Evolutionary conservation across 2,888 invertebrate genomes (phyloP).

Genomic region (Lomographa bimaculata): DNA sequence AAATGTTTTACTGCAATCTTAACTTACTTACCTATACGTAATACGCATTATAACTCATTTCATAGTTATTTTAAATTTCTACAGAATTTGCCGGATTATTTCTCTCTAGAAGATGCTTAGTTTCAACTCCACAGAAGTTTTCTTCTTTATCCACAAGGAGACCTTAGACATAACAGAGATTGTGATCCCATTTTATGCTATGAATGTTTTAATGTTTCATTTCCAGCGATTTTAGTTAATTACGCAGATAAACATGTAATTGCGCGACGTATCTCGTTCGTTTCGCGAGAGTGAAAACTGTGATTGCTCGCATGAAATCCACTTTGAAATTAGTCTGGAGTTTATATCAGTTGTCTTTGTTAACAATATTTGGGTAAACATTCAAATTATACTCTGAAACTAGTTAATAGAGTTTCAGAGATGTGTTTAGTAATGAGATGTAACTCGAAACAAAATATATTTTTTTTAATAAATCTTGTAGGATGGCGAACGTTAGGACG

Average conservation of each 20-base stretch:
- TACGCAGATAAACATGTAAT: conserved; percentile 45
- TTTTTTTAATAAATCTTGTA: no score
- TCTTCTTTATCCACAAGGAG: no score
- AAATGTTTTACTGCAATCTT: no score
- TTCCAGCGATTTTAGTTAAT: conserved; percentile 48
- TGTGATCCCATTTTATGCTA: conserved; percentile 19
- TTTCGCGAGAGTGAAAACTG: conserved; percentile 52
- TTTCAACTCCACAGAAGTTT: no score
- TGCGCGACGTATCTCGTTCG: conserved; percentile 40
- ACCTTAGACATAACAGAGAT: no score
- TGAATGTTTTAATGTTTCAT: conserved; percentile 35
- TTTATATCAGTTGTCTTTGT: conserved; percentile 38
- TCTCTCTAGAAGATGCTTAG: no score
- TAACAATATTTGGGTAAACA: conserved; percentile 23
- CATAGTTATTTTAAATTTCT: no score
- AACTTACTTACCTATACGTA: no score
- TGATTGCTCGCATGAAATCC: conserved; percentile 46
- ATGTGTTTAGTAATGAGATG: conserved; percentile 16
- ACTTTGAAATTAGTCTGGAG: conserved; percentile 48
- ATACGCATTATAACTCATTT: no score
- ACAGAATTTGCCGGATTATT: no score
- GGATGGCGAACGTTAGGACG: no score
- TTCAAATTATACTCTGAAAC: conserved; percentile 35
- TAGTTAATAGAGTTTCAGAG: conserved; percentile 23
- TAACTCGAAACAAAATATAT: no score